Evolutionary conservation across 2,113 vertebrate genomes (phyloP), one percentile per base, ranked within the genome.

Genomic region (Perca fluviatilis): DNA sequence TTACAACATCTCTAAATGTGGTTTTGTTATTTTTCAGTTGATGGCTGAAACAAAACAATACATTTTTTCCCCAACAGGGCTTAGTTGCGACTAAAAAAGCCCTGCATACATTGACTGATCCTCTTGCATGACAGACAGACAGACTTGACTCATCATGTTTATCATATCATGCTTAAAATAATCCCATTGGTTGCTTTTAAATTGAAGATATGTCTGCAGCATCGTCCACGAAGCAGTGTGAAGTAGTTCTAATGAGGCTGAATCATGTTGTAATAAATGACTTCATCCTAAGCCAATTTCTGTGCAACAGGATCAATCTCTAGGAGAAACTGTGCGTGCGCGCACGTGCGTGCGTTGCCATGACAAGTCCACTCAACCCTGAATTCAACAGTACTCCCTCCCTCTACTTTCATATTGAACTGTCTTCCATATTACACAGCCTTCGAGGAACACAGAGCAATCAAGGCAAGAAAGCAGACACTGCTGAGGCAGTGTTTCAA

Each of bases 331-430:
- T 21, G 30, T 21, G 10, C 40, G 30, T 64, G 18, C 66, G 43
- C n/a, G n/a, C n/a, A n/a, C n/a, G n/a, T n/a, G n/a, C n/a, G n/a
- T n/a, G n/a, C n/a, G n/a, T n/a, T 40, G 74, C 40, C 27, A 51
- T 85, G 88, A 89, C 84, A 91, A 81, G 72, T 87, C 84, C 85
- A 85, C 62, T 88, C 89, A 89, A 84, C 87, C 80, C 72, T 74
- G 53, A 89, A 89, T 90, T 51, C 79, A 81, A 91, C 79, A 74
- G 72, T 36, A 43, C 81, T 81, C 71, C 57, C 79, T 78, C 66
- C 81, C 71, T 79, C 80, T 70, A 64, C 54, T 62, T 88, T 83
- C 68, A 71, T 79, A 86, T 76, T 74, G 61, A 89, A 80, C 85
- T 30, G 72, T 57, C 49, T 36, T 86, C 83, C 77, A 63, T 69